Evolutionary conservation across 2,888 invertebrate genomes (phyloP), one percentile per base, ranked within the genome.

Genomic region (Ethmia dodecea): DNA sequence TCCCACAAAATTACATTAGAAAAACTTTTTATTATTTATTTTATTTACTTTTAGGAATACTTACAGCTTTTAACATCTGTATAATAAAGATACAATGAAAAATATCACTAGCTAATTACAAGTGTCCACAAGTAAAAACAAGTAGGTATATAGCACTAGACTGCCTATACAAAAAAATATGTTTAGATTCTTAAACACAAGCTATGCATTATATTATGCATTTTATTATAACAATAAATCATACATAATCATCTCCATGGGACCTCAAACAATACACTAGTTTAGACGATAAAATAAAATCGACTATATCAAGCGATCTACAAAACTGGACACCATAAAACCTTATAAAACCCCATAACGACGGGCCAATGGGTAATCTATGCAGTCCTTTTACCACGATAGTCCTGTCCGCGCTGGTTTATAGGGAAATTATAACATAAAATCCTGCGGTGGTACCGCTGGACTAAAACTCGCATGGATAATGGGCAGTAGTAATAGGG

Each of bases 351-450:
- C 15, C 24, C 25, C 16, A 27, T 33, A 27, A 27, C 18, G 33
- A 27, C 9, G 18, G 10, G 20, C 33, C 28, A 13, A 6, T 14
- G 33, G 33, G 12, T 33, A 33, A 33, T 28, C 46, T 43, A 45
- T 33, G 38, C 27, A 30, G 33, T 31, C 29, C 35, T 40, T 33
- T 42, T 36, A 44, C 47, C 50, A 52, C 59, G 60, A 66, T 60
- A 52, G 57, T 47, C 39, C 51, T 62, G 60, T 57, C 58, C 31
- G 43, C 51, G 54, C 45, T 61, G 52, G 55, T 68, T 66, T 68
- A 67, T 66, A 59, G 52, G 30, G 44, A 54, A 63, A 68, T 69
- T 65, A 65, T 62, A 63, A 60, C 58, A 60, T 62, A 59, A 61
- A 66, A 61, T 39, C 30, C 15, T 10, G 31, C 14, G 10, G 8